Percentiles rank a stretch among this genome's conserved stretches.
phyloP scores from a whole-genome alignment of 2,888 invertebrate genomes.

The Alloplasta piceator region DNA sequence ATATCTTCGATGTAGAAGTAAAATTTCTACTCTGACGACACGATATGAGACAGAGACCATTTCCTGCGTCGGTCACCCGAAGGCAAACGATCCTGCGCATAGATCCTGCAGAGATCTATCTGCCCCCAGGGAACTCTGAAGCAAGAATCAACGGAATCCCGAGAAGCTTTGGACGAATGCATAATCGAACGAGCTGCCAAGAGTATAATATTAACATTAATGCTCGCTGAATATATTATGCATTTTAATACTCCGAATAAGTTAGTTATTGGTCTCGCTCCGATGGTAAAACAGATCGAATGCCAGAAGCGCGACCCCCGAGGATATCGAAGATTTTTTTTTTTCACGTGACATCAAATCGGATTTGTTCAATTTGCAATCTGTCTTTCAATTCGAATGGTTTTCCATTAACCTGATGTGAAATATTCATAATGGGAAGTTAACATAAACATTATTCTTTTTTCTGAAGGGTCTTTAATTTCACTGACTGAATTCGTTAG shows the following conservation, averaged over 20 bases:
- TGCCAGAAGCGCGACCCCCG: conserved; percentile 19
- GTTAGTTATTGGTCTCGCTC: conserved; percentile 76
- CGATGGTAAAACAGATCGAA: conserved; percentile 62
- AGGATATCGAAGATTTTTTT: background rate
- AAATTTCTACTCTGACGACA: background rate
- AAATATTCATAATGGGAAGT: no score
- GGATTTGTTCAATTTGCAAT: background rate
- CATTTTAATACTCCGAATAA: conserved; percentile 65
- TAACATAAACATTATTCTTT: no score
- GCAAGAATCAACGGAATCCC: conserved; percentile 14
- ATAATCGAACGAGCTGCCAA: conserved; percentile 35
- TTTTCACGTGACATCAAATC: background rate
- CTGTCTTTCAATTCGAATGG: no score
- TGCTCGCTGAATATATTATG: conserved; percentile 19
- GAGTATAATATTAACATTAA: conserved; percentile 49
- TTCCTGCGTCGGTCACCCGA: conserved; percentile 46
- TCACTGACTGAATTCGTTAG: no score
- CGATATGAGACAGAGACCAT: conserved; percentile 2
- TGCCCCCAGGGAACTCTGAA: conserved; percentile 2
- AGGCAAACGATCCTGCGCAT: conserved; percentile 35
- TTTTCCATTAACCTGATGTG: no score
- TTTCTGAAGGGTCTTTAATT: no score
- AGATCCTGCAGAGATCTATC: background rate
- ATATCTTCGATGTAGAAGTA: no score
- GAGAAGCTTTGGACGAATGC: conserved; percentile 38